phyloP scores from a whole-genome alignment of 2,113 vertebrate species.

The Bufo gargarizans region DNA sequence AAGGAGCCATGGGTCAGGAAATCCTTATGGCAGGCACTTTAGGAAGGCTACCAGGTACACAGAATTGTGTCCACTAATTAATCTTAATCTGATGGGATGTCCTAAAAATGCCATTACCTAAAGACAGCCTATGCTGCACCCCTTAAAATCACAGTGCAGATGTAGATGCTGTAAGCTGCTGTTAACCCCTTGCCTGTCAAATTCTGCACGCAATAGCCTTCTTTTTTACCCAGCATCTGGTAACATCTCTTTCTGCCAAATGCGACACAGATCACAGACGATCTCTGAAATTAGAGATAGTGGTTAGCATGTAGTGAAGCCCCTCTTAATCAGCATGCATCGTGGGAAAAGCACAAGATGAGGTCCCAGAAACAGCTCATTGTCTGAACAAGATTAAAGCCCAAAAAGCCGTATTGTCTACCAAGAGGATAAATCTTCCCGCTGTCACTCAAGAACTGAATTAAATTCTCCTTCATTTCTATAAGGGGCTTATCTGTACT shows the following conservation, averaged over 20 bases:
- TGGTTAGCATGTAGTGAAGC: constrained; percentile 86
- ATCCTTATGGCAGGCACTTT: background rate
- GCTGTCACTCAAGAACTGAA: constrained; percentile 99
- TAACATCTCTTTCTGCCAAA: constrained; percentile 64
- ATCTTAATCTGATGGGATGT: background rate
- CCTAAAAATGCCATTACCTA: background rate
- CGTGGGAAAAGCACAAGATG: constrained; percentile 94
- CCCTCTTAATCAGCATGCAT: constrained; percentile 90
- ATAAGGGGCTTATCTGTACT: constrained; percentile 99
- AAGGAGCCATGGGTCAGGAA: background rate
- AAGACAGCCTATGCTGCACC: background rate
- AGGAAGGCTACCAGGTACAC: background rate
- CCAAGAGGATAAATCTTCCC: constrained; percentile 96
- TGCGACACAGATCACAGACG: constrained; percentile 75
- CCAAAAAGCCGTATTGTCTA: constrained; percentile 95
- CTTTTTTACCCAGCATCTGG: constrained; percentile 51
- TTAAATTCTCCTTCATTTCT: constrained; percentile 96
- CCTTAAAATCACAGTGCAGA: background rate
- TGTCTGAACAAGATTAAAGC: constrained; percentile 98
- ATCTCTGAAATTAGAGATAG: constrained; percentile 86
- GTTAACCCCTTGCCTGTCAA: background rate
- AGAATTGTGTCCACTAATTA: background rate
- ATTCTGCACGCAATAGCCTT: background rate
- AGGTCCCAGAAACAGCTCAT: constrained; percentile 89
- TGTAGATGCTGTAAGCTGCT: background rate